Evolutionary conservation across 2,113 vertebrate species (phyloP).

Genomic region (Neogale vison): DNA sequence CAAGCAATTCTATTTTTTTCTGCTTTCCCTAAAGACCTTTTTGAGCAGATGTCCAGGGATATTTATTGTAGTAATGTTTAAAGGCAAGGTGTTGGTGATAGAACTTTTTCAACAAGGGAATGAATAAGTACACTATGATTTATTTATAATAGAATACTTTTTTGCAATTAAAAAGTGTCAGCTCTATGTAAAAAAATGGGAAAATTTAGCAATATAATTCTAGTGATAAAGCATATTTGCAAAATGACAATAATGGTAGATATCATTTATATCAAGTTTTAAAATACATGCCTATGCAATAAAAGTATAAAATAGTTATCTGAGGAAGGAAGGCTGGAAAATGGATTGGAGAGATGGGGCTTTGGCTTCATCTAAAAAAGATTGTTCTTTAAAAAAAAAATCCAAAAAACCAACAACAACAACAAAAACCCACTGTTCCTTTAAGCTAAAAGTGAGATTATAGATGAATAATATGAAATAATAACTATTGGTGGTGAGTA

Average conservation of each 20-base stretch:
- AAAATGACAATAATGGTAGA: neutral
- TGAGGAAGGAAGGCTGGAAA: neutral
- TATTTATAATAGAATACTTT: conserved; percentile 24
- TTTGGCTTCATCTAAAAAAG: neutral
- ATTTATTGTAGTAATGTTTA: conserved; percentile 12
- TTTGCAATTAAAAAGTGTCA: neutral
- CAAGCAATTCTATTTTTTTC: neutral
- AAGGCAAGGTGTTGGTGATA: neutral
- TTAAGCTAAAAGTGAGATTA: neutral
- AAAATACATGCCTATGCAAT: neutral
- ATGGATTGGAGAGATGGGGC: neutral
- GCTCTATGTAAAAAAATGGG: neutral
- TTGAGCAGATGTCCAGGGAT: neutral
- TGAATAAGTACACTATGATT: neutral
- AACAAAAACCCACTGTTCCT: neutral
- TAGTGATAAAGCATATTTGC: neutral
- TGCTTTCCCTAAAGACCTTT: conserved; percentile 27
- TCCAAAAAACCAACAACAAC: no score
- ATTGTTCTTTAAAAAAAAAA: no score
- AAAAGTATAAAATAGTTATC: neutral
- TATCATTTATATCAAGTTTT: neutral
- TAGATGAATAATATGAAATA: neutral
- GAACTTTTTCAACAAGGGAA: neutral
- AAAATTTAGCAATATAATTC: neutral
- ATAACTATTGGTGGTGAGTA: neutral